Percentiles rank a stretch among this genome's conserved stretches.
phyloP scores from a whole-genome alignment of 2,888 invertebrate genomes.

The Pegoplata infirma region DNA sequence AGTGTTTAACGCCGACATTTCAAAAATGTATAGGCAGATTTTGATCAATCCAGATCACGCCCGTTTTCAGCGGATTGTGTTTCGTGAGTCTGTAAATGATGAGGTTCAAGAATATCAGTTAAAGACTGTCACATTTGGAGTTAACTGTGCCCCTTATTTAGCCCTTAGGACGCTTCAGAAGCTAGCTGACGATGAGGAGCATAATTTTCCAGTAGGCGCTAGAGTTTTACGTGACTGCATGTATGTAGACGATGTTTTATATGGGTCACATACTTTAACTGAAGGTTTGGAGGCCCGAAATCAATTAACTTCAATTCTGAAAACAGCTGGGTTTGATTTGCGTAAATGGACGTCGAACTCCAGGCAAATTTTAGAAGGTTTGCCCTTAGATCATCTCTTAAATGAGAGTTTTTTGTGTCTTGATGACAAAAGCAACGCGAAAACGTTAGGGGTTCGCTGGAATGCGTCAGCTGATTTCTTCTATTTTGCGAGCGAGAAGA shows the following conservation, averaged over 20 bases:
- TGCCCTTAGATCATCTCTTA: not conserved
- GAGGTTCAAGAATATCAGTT: no score
- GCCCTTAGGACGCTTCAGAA: not conserved
- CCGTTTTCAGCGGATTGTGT: no score
- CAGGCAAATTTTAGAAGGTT: not conserved
- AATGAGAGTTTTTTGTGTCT: no score
- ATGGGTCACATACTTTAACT: not conserved
- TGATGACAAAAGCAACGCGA: no score
- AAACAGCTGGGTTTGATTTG: not conserved
- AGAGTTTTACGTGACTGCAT: not conserved
- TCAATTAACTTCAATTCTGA: not conserved
- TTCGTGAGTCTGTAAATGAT: no score
- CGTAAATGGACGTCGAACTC: no score
- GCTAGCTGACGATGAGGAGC: conserved; percentile 3
- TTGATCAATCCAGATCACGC: no score
- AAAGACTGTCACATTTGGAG: no score
- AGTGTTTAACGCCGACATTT: no score
- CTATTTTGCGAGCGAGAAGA: not conserved
- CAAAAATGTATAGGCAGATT: no score
- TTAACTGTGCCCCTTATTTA: no score
- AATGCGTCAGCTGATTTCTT: not conserved
- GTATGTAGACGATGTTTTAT: not conserved
- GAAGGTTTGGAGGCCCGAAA: not conserved
- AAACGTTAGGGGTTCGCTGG: not conserved
- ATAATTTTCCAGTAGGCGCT: not conserved